Percentiles rank a stretch among this genome's conserved stretches.
Evolutionary conservation across 2,888 invertebrate species (phyloP).

Genomic region (Eutolmus rufibarbis): DNA sequence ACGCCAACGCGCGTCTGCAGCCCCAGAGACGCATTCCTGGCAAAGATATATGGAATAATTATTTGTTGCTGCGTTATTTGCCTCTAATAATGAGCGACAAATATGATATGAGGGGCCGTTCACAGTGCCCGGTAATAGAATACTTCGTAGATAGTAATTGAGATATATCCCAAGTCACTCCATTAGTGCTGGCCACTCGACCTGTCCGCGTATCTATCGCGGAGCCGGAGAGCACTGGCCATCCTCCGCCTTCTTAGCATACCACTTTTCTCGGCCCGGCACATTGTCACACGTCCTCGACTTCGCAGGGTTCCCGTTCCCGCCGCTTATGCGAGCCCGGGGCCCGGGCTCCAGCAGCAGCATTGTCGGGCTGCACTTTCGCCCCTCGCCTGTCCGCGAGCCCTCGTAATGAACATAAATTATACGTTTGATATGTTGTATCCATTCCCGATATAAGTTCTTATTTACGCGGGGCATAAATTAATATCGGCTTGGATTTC

Average conservation of each 20-base stretch:
- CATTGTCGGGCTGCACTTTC: slow-evolving; percentile 16
- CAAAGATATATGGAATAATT: slow-evolving; percentile 36
- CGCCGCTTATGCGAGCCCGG: background rate
- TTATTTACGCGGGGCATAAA: slow-evolving; percentile 37
- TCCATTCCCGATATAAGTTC: slow-evolving; percentile 38
- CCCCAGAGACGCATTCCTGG: background rate
- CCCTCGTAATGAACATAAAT: slow-evolving; percentile 38
- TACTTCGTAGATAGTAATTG: slow-evolving; percentile 33
- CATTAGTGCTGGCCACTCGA: slow-evolving; percentile 33
- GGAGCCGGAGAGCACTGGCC: background rate
- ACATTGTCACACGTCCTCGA: slow-evolving; percentile 31
- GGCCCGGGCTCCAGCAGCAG: background rate
- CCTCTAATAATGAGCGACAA: slow-evolving; percentile 40
- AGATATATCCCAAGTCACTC: slow-evolving; percentile 32
- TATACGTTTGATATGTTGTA: slow-evolving; percentile 40
- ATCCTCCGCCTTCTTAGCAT: slow-evolving; percentile 32
- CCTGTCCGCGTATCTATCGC: slow-evolving; percentile 21
- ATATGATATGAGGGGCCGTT: slow-evolving; percentile 29
- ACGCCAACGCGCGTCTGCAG: slow-evolving; percentile 24
- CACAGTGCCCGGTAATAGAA: slow-evolving; percentile 20
- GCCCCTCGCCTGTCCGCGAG: background rate
- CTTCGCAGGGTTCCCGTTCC: background rate
- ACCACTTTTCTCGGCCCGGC: background rate
- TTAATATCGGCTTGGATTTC: slow-evolving; percentile 38
- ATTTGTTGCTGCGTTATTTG: slow-evolving; percentile 21